phyloP scores from a whole-genome alignment of 2,797 vertebrate genomes.

The Brotula barbata region DNA sequence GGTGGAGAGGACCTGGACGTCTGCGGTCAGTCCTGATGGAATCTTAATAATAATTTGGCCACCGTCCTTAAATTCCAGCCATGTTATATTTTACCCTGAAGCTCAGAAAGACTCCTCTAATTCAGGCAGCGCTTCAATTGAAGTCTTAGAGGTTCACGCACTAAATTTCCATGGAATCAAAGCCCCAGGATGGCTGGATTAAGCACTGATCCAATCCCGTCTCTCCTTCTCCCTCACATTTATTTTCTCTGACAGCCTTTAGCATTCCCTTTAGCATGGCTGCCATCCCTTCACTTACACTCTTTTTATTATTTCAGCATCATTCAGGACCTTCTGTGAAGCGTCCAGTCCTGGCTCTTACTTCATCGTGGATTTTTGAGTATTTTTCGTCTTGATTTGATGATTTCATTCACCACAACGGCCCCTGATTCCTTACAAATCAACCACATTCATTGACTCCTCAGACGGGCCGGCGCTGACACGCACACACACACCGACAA shows the following conservation, averaged over 20 bases:
- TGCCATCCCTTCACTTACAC: neutral
- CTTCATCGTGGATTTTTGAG: no score
- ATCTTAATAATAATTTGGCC: conserved; percentile 4
- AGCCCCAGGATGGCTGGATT: neutral
- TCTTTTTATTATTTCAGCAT: neutral
- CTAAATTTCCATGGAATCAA: neutral
- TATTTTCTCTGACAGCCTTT: neutral
- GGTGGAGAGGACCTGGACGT: no score
- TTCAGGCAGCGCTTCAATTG: neutral
- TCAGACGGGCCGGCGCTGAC: no score
- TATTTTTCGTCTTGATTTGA: neutral
- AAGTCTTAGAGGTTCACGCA: neutral
- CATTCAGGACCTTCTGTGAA: neutral
- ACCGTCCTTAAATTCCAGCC: conserved; percentile 13
- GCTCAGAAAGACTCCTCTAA: neutral
- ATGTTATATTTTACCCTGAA: conserved; percentile 23
- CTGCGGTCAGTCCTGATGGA: neutral
- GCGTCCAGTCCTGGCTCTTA: no score
- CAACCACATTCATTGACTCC: no score
- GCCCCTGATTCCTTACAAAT: no score
- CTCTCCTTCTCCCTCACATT: neutral
- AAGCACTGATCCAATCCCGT: no score
- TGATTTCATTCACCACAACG: no score
- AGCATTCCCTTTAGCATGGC: neutral
- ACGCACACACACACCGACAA: no score